Percentiles rank a stretch among this genome's conserved stretches.
Conservation (phyloP, 2,797 vertebrate genomes). For the Paramormyrops hopkinsi region DNA sequence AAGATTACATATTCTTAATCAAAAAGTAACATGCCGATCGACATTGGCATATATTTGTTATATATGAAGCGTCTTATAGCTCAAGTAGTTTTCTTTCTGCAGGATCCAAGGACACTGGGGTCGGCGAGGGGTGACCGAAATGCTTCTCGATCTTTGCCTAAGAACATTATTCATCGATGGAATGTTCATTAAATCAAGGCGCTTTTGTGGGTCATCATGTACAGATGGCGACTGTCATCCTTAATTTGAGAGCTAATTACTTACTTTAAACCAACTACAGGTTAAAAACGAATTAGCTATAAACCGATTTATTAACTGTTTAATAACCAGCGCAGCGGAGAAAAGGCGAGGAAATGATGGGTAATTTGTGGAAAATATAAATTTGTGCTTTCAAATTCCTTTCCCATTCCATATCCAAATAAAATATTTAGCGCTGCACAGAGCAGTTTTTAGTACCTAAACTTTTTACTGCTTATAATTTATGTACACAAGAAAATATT, state of each 20-base stretch:
- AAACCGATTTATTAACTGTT: conserved; percentile 4
- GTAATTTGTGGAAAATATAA: not conserved
- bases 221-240: not conserved
- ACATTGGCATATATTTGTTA: not conserved
- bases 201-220: not conserved
- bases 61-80: not conserved
- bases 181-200: not conserved
- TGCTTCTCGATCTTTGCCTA: not conserved
- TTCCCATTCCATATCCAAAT: not conserved
- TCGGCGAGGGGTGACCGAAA: not conserved
- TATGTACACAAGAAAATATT: not conserved
- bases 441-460: not conserved
- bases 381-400: not conserved
- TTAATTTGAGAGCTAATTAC: not conserved
- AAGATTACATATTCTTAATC: not conserved
- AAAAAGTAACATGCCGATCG: not conserved
- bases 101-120: not conserved
- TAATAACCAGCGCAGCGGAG: not conserved
- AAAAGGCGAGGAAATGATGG: not conserved
- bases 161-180: not conserved
- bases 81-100: not conserved
- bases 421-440: not conserved
- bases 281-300: not conserved
- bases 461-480: not conserved
- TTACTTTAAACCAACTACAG: conserved; percentile 2